Percentiles rank a stretch among this genome's conserved stretches.
These are phyloP conservation scores for Idaea biselata DNA, from an alignment of 2,888 invertebrate species.

Conservation along the genomic window DNA sequence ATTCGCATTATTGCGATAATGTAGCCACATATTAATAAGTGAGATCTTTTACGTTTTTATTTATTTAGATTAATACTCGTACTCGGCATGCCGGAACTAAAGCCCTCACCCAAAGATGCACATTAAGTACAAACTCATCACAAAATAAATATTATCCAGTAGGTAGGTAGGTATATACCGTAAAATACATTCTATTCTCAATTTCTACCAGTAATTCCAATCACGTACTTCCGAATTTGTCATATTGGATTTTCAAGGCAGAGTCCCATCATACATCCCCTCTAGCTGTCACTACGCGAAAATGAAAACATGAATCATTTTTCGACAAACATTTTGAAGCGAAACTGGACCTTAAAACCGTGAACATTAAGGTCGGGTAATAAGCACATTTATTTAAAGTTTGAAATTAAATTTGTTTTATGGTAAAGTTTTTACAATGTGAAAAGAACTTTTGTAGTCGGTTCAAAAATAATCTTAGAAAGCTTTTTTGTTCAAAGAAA, in stretches of 20 bases:
- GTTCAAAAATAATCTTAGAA: background rate
- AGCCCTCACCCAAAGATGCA: background rate
- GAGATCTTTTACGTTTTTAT: no score
- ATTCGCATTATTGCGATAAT: no score
- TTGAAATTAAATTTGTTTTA: slow-evolving; percentile 2
- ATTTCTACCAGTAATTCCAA: slow-evolving; percentile 58
- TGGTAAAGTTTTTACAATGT: slow-evolving; percentile 4
- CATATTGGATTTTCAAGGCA: slow-evolving; percentile 78
- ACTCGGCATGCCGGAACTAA: no score
- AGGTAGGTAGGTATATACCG: background rate
- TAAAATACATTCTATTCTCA: background rate
- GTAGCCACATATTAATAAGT: no score
- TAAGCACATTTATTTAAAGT: background rate
- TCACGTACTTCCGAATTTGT: slow-evolving; percentile 79
- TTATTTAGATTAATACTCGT: no score
- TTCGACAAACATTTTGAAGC: slow-evolving; percentile 4
- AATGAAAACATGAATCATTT: slow-evolving; percentile 75
- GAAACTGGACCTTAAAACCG: background rate
- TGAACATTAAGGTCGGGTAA: background rate
- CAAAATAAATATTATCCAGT: background rate
- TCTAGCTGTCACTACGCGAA: slow-evolving; percentile 70
- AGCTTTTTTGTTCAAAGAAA: background rate
- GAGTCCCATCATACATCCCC: slow-evolving; percentile 69
- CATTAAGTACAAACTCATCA: background rate
- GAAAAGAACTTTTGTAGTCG: background rate